Percentiles rank a stretch among this genome's conserved stretches.
Conservation (phyloP, 2,888 invertebrate genomes). For the Tuberolachnus salignus region DNA sequence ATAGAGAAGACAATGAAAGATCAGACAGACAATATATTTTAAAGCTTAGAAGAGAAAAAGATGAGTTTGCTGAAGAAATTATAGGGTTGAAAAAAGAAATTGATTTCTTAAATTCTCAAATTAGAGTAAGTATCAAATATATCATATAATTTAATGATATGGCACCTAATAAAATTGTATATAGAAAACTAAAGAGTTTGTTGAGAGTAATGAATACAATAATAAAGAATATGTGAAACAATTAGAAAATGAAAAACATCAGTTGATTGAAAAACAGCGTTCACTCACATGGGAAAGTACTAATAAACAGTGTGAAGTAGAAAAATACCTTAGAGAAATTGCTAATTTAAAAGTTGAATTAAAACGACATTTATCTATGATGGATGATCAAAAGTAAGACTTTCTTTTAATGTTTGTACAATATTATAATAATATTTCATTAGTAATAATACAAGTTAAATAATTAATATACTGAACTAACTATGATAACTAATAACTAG, state of each 20-base stretch:
- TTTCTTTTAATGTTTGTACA: neutral
- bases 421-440: too few relatives aligned
- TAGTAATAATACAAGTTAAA: too few relatives aligned
- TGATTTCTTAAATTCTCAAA: constrained; percentile 45
- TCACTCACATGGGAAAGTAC: constrained; percentile 47
- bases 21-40: constrained; percentile 36
- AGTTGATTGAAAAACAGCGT: constrained; percentile 47
- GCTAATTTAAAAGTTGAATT: constrained; percentile 42
- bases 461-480: neutral
- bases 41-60: constrained; percentile 49
- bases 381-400: constrained; percentile 50
- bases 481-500: constrained; percentile 9
- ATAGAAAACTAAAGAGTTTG: constrained; percentile 44
- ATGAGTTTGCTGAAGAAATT: constrained; percentile 34
- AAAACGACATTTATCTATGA: constrained; percentile 16
- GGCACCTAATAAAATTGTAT: neutral
- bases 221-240: constrained; percentile 48
- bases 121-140: constrained; percentile 11
- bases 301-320: constrained; percentile 34
- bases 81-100: constrained; percentile 49
- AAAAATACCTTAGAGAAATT: constrained; percentile 32
- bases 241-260: constrained; percentile 47
- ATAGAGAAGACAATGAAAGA: constrained; percentile 18
- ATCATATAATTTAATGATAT: neutral
- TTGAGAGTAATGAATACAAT: constrained; percentile 50